phyloP scores from a whole-genome alignment of 1,140 invertebrate species.

The Achatina immaculata region DNA sequence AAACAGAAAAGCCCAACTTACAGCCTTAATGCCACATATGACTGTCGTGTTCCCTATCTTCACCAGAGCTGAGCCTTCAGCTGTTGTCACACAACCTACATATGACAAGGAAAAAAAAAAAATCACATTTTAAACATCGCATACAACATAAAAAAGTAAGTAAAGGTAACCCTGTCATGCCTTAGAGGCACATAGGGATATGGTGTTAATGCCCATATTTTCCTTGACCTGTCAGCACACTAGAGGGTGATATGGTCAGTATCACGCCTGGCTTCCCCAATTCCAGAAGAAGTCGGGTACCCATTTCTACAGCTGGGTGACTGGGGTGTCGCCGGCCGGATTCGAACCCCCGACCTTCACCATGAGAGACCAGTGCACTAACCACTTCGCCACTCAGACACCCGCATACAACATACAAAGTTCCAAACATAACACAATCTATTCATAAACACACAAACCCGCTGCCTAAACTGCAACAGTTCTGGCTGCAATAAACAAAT shows the following conservation, averaged over 20 bases:
- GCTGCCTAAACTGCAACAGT: too few species aligned
- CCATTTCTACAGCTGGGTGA: too few species aligned
- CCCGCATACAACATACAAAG: too few species aligned
- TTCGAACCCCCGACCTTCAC: too few species aligned
- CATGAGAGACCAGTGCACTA: too few species aligned
- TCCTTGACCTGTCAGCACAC: not conserved
- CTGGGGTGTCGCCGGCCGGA: too few species aligned
- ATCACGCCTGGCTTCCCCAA: too few species aligned
- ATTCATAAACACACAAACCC: too few species aligned
- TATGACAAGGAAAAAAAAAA: not conserved
- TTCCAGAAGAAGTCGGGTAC: too few species aligned
- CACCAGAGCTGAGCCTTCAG: conserved; percentile 81
- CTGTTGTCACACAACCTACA: conserved; percentile 77
- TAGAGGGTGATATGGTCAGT: not conserved
- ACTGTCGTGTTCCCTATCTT: conserved; percentile 82
- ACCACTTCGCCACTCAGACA: too few species aligned
- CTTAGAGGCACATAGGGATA: not conserved
- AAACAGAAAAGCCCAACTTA: conserved; percentile 68
- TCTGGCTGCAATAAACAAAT: too few species aligned
- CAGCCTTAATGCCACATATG: conserved; percentile 84
- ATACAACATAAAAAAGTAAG: not conserved
- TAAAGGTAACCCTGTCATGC: not conserved
- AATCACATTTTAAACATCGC: conserved; percentile 3
- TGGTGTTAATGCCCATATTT: not conserved
- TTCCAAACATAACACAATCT: too few species aligned